These are phyloP conservation scores for Toxotes lorentzi DNA, from an alignment of 2,797 vertebrate species.

Conservation along the genomic window DNA sequence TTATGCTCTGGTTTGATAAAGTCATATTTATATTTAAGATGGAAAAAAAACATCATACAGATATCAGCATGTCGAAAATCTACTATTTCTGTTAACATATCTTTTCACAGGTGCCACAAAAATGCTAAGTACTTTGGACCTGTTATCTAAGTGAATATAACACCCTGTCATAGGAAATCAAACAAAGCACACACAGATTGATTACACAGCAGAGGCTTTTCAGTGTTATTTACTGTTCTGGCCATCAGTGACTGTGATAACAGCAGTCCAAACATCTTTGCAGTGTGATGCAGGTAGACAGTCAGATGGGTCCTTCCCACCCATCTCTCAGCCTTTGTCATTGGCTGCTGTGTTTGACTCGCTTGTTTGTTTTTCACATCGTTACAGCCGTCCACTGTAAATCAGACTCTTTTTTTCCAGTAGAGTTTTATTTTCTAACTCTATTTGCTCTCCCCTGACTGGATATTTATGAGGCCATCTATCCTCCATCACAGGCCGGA, in stretches of 20 bases:
- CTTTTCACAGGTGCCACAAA: slow-evolving; percentile 14
- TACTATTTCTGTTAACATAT: background rate
- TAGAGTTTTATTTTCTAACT: slow-evolving; percentile 42
- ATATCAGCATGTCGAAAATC: no score
- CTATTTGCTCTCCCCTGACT: slow-evolving; percentile 61
- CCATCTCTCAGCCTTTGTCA: slow-evolving; percentile 40
- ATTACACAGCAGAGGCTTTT: slow-evolving; percentile 23
- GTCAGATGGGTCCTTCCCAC: slow-evolving; percentile 22
- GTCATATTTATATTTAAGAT: background rate
- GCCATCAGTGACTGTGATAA: slow-evolving; percentile 27
- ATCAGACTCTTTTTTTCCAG: slow-evolving; percentile 48
- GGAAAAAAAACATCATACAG: no score
- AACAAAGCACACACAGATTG: slow-evolving; percentile 24
- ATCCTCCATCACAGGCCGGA: slow-evolving; percentile 25
- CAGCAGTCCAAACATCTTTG: slow-evolving; percentile 18
- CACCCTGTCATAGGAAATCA: slow-evolving; percentile 11
- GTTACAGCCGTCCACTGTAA: slow-evolving; percentile 62
- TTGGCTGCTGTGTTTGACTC: slow-evolving; percentile 17
- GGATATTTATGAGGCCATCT: slow-evolving; percentile 59
- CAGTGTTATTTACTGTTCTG: slow-evolving; percentile 43
- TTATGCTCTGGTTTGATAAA: background rate
- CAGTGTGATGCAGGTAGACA: slow-evolving; percentile 12
- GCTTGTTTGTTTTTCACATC: slow-evolving; percentile 79
- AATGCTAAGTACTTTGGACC: slow-evolving; percentile 21
- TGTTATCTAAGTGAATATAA: slow-evolving; percentile 12